Base-by-base conservation (phyloP, 2,797 vertebrate genomes). In the Diglossa cyanea region DNA sequence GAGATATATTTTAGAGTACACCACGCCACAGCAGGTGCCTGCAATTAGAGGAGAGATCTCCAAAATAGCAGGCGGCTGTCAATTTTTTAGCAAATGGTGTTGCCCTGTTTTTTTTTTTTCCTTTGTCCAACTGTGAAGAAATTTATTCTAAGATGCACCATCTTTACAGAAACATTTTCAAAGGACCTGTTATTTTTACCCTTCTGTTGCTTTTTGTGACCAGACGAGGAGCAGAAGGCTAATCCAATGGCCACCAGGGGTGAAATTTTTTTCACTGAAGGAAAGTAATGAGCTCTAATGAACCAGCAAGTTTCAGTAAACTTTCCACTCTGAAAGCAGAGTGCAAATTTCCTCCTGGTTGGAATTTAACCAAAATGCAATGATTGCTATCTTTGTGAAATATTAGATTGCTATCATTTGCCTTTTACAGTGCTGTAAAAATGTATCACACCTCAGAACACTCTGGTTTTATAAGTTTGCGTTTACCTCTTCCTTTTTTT, bases 141-240 rank as follows among this genome's bases (percentile, higher is more conserved):
- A 95, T 92, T 94, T 94, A 95, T 95, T 96, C 86, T 80, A 77
- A 92, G 96, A 87, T 65, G 75, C 19, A 33, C 68, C 44, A 16
- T 93, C 78, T 94, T 93, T 74, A 55, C 48, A 75, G 82, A 78
- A 93, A 51, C 21, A 23, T 86, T 90, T 93, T 91, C 72, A 33
- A 93, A 84, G 28, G 51, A 63, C 72, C 44, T 75, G 70, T 93
- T 94, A 83, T 93, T 95, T 92, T 92, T 58, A 63, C 66, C 55
- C 54, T 91, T 94, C 86, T 87, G 54, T 68, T 86, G 58, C 77
- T 55, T 85, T 39, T 35, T 58, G 50, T 33, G 77, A 66, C 86
- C 54, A 90, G 75, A 66, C 1, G 0, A 88, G 87, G 79, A 93
- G 72, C 55, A 53, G 62, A 63, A 62, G 66, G 68, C 71, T 71